Conservation (phyloP, 2,113 vertebrate species). For the Delphinapterus leucas region DNA sequence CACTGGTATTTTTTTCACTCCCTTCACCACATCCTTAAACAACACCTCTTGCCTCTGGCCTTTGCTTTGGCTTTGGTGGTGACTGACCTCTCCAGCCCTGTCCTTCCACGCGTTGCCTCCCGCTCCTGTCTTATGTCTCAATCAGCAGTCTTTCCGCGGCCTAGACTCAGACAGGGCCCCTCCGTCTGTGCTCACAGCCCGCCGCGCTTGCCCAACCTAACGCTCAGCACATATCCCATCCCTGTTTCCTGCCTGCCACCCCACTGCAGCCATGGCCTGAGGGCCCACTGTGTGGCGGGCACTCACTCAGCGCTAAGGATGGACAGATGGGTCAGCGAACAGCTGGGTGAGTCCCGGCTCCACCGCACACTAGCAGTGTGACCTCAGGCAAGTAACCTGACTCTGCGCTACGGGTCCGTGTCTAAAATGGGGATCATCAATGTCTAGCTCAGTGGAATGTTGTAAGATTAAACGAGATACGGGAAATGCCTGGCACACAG, state of each 20-base stretch:
- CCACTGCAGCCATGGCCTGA: rapidly evolving
- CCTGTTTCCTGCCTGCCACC: neutral
- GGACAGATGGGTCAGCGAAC: neutral
- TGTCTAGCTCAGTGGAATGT: neutral
- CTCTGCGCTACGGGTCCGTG: neutral
- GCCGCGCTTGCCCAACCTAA: neutral
- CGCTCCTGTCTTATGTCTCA: neutral
- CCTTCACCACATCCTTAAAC: neutral
- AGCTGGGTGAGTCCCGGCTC: neutral
- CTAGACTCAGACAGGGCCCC: neutral
- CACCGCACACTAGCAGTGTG: rapidly evolving
- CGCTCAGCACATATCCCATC: rapidly evolving
- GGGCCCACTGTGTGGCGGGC: rapidly evolving
- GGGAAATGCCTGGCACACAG: neutral
- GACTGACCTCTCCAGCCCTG: no score
- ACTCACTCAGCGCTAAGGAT: rapidly evolving
- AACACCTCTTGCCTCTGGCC: neutral
- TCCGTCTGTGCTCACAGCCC: neutral
- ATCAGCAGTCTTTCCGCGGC: neutral
- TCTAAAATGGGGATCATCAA: neutral
- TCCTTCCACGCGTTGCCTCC: neutral
- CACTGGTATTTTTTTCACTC: neutral
- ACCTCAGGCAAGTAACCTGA: neutral
- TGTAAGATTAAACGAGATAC: neutral
- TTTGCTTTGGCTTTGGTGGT: neutral